Evolutionary conservation across 2,797 vertebrate genomes (phyloP).

Genomic region (Gymnothorax javanicus): DNA sequence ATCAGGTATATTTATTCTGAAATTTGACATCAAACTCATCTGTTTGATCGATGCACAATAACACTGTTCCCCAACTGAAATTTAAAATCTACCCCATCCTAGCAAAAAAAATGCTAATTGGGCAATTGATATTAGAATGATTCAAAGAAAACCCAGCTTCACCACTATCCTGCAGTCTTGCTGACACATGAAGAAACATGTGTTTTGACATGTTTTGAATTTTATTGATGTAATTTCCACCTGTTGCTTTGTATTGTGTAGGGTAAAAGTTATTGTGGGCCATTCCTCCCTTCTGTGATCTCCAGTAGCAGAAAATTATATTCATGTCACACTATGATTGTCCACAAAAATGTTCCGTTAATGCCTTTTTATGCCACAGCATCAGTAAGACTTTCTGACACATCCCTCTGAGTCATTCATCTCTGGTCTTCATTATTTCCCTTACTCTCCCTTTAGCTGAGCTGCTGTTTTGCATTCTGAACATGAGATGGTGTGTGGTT

Average conservation of each 20-base stretch:
- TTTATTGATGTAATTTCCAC: background rate
- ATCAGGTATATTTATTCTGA: conserved; percentile 28
- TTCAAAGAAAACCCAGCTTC: conserved; percentile 61
- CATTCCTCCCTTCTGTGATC: conserved; percentile 23
- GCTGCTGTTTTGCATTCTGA: background rate
- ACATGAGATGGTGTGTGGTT: background rate
- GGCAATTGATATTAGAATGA: conserved; percentile 56
- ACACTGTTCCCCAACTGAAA: conserved; percentile 27
- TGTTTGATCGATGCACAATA: conserved; percentile 10
- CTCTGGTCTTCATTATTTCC: conserved; percentile 11
- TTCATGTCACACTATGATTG: conserved; percentile 29
- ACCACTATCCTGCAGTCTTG: conserved; percentile 63
- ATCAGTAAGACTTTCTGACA: conserved; percentile 41
- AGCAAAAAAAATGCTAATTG: conserved; percentile 31
- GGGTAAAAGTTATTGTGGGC: conserved; percentile 14
- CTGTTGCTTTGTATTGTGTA: conserved; percentile 18
- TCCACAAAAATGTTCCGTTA: conserved; percentile 12
- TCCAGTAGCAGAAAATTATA: conserved; percentile 22
- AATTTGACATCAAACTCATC: conserved; percentile 20
- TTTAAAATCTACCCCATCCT: conserved; percentile 28
- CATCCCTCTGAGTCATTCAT: conserved; percentile 38
- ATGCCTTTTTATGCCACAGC: conserved; percentile 5
- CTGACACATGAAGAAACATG: conserved; percentile 57
- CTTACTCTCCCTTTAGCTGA: conserved; percentile 1
- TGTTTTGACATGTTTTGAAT: conserved; percentile 36